Conservation (phyloP, 2,888 invertebrate species). For the Scaptomyza parva region DNA sequence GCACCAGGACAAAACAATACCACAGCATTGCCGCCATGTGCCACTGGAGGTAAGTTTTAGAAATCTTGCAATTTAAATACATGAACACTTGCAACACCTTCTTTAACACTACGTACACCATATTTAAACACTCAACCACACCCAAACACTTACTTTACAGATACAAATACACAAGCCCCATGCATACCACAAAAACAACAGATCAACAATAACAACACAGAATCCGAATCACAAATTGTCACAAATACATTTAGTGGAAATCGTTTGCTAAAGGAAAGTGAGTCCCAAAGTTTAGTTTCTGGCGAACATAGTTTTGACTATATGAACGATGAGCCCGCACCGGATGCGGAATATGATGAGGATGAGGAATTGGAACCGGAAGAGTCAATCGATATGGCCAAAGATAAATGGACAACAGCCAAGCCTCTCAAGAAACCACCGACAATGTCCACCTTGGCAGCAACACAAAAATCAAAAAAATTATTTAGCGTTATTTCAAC, state of each 20-base stretch:
- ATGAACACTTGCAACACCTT: constrained; percentile 7
- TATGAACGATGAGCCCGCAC: constrained; percentile 49
- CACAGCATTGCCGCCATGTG: constrained; percentile 34
- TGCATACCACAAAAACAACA: constrained; percentile 43
- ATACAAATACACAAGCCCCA: constrained; percentile 45
- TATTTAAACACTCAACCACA: constrained; percentile 34
- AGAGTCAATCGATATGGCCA: no score
- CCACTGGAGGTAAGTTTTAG: constrained; percentile 24
- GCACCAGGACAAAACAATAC: constrained; percentile 17
- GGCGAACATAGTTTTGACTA: constrained; percentile 47
- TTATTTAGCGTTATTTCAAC: no score
- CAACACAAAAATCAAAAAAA: no score
- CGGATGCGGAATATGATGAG: constrained; percentile 11
- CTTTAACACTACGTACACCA: not conserved
- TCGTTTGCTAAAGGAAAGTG: constrained; percentile 21
- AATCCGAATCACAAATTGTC: constrained; percentile 25
- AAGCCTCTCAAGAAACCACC: no score
- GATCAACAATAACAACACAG: constrained; percentile 18
- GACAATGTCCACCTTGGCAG: no score
- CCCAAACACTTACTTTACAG: constrained; percentile 53
- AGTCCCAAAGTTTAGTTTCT: constrained; percentile 41
- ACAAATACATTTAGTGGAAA: constrained; percentile 13
- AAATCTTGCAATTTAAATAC: not conserved
- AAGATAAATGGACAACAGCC: no score
- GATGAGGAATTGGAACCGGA: no score